phyloP scores from a whole-genome alignment of 2,888 invertebrate species.

The Gastrophysa polygoni region DNA sequence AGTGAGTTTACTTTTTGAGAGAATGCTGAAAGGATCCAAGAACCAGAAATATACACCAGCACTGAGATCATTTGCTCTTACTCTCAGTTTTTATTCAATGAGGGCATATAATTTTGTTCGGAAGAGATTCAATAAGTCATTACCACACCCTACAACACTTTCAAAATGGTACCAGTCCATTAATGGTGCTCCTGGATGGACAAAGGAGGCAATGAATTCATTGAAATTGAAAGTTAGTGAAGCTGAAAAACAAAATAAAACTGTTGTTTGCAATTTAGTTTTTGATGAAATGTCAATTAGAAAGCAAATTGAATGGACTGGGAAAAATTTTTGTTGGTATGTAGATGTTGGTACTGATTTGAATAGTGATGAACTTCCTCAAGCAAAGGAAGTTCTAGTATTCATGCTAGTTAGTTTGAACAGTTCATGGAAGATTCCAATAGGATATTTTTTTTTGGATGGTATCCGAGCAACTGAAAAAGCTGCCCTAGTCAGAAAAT shows the following conservation, averaged over 20 bases:
- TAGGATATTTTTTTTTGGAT: constrained; percentile 38
- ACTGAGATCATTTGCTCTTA: constrained; percentile 19
- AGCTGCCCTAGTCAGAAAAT: constrained; percentile 32
- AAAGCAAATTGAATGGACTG: constrained; percentile 37
- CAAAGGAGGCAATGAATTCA: constrained; percentile 1
- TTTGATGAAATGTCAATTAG: constrained; percentile 45
- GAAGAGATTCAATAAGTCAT: constrained; percentile 42
- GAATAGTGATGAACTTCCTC: constrained; percentile 36
- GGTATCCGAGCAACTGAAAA: constrained; percentile 29
- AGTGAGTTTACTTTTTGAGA: background rate
- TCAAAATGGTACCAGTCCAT: constrained; percentile 45
- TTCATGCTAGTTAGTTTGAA: constrained; percentile 37
- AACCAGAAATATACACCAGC: constrained; percentile 18
- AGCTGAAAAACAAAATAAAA: constrained; percentile 7
- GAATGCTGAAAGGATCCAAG: constrained; percentile 1
- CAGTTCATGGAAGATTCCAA: constrained; percentile 36
- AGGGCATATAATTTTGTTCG: constrained; percentile 48
- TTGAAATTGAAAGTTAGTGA: constrained; percentile 10
- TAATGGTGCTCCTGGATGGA: constrained; percentile 44
- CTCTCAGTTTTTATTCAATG: constrained; percentile 20
- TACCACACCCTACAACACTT: constrained; percentile 45
- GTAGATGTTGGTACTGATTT: constrained; percentile 39
- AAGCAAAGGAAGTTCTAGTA: constrained; percentile 37
- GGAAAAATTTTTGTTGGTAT: constrained; percentile 39
- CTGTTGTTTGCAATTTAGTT: constrained; percentile 34